These are phyloP conservation scores for Pampusana beccarii DNA, from an alignment of 2,113 vertebrate genomes.

Conservation along the genomic window DNA sequence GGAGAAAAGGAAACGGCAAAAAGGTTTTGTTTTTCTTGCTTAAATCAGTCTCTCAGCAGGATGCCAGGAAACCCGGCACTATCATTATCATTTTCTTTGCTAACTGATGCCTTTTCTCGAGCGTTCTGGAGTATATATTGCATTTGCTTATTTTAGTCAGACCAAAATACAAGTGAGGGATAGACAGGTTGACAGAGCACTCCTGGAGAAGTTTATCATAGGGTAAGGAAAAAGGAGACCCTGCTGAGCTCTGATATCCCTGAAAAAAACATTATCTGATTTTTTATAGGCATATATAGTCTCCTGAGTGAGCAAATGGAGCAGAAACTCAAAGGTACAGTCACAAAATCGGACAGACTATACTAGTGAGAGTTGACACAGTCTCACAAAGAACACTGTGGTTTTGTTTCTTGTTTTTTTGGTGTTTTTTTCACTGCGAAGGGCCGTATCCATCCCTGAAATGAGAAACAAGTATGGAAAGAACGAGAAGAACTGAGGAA, in stretches of 20 bases:
- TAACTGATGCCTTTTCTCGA: not conserved
- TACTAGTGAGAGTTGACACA: not conserved
- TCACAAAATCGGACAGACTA: not conserved
- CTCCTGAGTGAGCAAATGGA: not conserved
- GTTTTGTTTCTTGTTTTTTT: not conserved
- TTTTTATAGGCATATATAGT: not conserved
- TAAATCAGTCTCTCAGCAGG: constrained; percentile 28
- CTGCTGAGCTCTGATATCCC: not conserved
- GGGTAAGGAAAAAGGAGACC: not conserved
- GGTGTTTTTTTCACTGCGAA: not conserved
- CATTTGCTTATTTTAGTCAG: constrained; percentile 9
- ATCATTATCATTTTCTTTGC: not conserved
- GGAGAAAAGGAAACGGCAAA: not conserved
- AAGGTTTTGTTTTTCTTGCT: constrained; percentile 9
- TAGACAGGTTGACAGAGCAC: not conserved
- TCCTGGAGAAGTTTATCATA: not conserved
- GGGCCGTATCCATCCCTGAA: not conserved
- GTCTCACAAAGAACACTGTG: not conserved
- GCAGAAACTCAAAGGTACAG: not conserved
- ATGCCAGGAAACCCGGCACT: not conserved
- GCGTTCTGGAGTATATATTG: not conserved
- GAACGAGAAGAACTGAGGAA: not conserved
- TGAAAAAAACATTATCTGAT: not conserved
- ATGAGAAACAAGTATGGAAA: not conserved
- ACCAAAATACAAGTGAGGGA: not conserved